Evolutionary conservation across 2,113 vertebrate species (phyloP).

Genomic region (Silurus glanis): DNA sequence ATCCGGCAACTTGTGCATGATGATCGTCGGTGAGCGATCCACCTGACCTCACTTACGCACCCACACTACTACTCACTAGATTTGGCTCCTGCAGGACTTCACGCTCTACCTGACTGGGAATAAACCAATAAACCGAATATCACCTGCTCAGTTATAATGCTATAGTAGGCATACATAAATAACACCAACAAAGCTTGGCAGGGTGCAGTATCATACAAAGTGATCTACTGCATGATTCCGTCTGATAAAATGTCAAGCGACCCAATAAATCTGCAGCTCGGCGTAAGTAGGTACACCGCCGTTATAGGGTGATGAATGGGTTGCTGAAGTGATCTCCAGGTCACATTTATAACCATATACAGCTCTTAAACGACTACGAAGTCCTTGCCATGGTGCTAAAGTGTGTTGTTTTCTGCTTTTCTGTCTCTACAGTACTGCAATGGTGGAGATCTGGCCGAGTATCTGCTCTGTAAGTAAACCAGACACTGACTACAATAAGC

Average conservation of each 20-base stretch:
- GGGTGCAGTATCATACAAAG: no score
- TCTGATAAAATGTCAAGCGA: not conserved
- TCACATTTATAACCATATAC: not conserved
- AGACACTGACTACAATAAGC: no score
- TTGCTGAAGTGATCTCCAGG: not conserved
- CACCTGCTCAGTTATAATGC: no score
- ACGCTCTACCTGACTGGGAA: no score
- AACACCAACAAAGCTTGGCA: not conserved
- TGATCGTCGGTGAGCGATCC: no score
- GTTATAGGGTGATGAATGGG: not conserved
- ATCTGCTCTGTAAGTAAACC: conserved; percentile 89
- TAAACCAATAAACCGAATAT: no score
- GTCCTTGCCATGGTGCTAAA: not conserved
- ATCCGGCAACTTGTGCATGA: no score
- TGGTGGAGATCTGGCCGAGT: conserved; percentile 94
- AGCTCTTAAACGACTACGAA: not conserved
- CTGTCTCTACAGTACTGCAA: conserved; percentile 87
- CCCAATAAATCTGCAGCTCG: not conserved
- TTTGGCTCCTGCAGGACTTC: no score
- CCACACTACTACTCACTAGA: no score
- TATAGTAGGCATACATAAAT: not conserved
- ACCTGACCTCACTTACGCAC: no score
- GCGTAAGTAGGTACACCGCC: not conserved
- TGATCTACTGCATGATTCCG: no score
- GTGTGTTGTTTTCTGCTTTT: not conserved